These are phyloP conservation scores for Enteromius argenteus DNA, from an alignment of 2,797 vertebrate genomes.

Conservation along the genomic window DNA sequence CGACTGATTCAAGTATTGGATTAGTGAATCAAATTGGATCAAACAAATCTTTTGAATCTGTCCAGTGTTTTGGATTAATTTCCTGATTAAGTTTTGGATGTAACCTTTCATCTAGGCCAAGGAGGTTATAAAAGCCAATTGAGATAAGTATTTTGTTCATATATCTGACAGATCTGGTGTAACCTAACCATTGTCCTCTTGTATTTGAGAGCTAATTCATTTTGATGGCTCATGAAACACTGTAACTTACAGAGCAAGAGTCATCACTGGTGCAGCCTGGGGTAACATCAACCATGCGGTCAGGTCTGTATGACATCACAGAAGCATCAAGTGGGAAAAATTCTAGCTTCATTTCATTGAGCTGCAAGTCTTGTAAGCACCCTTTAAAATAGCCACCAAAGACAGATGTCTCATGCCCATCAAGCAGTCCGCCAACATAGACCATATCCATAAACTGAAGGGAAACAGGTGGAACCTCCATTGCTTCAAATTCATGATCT, in stretches of 20 bases:
- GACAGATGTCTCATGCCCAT: slow-evolving; percentile 63
- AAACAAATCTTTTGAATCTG: not conserved
- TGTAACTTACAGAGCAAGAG: slow-evolving; percentile 80
- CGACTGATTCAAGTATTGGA: not conserved
- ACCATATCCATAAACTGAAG: slow-evolving; percentile 73
- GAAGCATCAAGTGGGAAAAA: slow-evolving; percentile 82
- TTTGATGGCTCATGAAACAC: not conserved
- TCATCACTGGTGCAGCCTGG: slow-evolving; percentile 85
- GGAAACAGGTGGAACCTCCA: slow-evolving; percentile 65
- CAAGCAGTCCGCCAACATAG: slow-evolving; percentile 84
- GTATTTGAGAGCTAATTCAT: not conserved
- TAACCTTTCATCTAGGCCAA: not conserved
- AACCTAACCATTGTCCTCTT: slow-evolving; percentile 8
- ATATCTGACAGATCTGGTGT: not conserved
- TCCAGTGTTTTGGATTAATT: not conserved
- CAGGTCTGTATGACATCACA: slow-evolving; percentile 65
- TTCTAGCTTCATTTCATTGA: slow-evolving; percentile 83
- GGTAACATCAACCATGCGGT: slow-evolving; percentile 80
- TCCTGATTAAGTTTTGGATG: not conserved
- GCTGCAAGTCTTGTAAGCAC: slow-evolving; percentile 90
- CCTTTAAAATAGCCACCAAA: slow-evolving; percentile 89
- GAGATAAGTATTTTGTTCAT: not conserved
- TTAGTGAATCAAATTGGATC: slow-evolving; percentile 1
- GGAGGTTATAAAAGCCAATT: not conserved
- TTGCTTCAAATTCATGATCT: slow-evolving; percentile 58